Conservation (phyloP, 2,113 vertebrate species). For the Elachura formosa region DNA sequence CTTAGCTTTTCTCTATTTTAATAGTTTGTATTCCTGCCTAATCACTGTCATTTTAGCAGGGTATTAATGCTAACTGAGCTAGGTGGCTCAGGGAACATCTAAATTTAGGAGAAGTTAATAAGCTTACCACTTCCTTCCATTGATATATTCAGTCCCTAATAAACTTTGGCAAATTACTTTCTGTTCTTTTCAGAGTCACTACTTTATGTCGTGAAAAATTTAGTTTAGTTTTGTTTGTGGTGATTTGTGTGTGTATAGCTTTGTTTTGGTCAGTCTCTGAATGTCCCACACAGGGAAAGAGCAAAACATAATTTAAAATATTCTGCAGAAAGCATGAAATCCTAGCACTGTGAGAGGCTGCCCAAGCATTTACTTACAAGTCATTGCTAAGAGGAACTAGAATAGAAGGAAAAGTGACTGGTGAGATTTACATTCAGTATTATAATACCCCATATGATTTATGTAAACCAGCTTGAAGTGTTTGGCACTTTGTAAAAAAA, state of each 20-base stretch:
- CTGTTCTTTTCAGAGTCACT: background rate
- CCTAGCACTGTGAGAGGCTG: background rate
- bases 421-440: background rate
- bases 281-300: background rate
- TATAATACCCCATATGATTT: background rate
- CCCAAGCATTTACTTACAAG: background rate
- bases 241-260: background rate
- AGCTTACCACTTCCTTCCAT: background rate
- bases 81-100: background rate
- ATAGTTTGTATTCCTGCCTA: background rate
- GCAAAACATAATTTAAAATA: background rate
- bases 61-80: background rate
- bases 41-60: background rate
- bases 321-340: slow-evolving; percentile 6
- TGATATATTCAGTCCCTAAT: background rate
- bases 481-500: background rate
- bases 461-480: background rate
- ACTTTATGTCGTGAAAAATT: background rate
- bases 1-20: background rate
- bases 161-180: background rate
- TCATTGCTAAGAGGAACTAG: background rate
- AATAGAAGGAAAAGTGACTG: background rate
- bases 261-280: background rate
- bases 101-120: background rate
- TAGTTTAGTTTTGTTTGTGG: background rate